Base-by-base conservation (phyloP, 2,797 vertebrate genomes). In the Pygocentrus nattereri region DNA sequence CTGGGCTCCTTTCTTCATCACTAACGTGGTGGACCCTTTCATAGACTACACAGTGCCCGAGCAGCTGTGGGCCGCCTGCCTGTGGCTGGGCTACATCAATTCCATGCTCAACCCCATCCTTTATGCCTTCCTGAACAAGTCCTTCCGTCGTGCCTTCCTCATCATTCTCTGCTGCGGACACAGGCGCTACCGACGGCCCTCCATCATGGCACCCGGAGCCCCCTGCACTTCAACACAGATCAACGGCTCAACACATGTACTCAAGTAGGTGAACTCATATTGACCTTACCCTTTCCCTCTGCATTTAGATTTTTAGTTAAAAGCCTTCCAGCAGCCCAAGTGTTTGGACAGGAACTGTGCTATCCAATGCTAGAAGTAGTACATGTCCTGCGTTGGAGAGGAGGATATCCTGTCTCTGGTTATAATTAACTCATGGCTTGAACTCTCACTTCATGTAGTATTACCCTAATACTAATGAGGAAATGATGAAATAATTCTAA, bases 81-180 rank as follows among this genome's bases (percentile, higher is more conserved):
- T 99, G 70, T 99, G 98, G 98, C 93, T 99, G 78, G 98, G 98
- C 90, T 99, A 99, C 92, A 99, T 99, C 90, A 99, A 99, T 95
- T 99, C 98, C 89, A 98, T 98, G 93, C 91, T 99, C 86, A 99
- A 99, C 93, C 98, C 98, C 87, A 98, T 99, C 91, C 97, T 99
- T 85, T 99, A 99, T 83, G 98, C 98, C 93, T 99, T 99, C 94
- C 95, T 99, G 92, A 99, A 99, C 95, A 98, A 97, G 93, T 97
- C 98, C 88, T 99, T 99, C 93, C 94, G 98, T 82, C 97, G 96
- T 96, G 98, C 98, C 96, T 99, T 99, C 95, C 97, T 99, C 92
- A 98, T 97, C 93, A 99, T 99, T 92, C 95, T 99, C 76, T 99
- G 98, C 92, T 99, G 98, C 23, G 97, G 97, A 73, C 95, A 96